These are phyloP conservation scores for Equus przewalskii DNA, from an alignment of 2,113 vertebrate species.

Conservation along the genomic window DNA sequence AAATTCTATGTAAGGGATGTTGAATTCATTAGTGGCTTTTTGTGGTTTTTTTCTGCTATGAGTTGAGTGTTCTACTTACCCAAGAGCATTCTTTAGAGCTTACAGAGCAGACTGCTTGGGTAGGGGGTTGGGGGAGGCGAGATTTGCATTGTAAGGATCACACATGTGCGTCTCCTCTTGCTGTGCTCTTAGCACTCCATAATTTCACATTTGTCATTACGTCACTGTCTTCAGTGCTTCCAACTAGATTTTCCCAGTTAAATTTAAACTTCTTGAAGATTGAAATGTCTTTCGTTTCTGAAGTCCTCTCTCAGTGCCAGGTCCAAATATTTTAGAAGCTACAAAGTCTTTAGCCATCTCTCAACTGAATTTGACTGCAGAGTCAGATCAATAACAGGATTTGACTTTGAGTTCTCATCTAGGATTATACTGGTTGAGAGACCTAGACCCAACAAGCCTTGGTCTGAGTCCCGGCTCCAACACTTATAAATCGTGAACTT, in stretches of 20 bases:
- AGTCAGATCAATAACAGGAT: background rate
- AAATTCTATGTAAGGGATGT: background rate
- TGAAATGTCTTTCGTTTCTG: background rate
- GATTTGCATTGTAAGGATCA: background rate
- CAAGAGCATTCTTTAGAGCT: background rate
- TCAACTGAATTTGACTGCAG: background rate
- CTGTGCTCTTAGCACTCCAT: background rate
- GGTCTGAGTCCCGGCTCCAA: background rate
- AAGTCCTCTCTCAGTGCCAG: background rate
- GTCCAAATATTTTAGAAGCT: background rate
- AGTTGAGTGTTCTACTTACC: background rate
- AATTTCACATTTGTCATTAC: background rate
- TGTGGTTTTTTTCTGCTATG: background rate
- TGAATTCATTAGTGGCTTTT: conserved; percentile 3
- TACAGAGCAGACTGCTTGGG: background rate
- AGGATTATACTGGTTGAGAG: background rate
- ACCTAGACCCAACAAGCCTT: background rate
- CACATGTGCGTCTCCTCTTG: background rate
- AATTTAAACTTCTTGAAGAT: background rate
- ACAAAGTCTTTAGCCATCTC: background rate
- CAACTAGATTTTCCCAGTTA: background rate
- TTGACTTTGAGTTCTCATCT: background rate
- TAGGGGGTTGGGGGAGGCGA: too few relatives aligned
- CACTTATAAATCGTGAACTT: background rate
- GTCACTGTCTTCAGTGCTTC: background rate